Percentiles rank a stretch among this genome's conserved stretches.
Evolutionary conservation across 2,797 vertebrate species (phyloP).

Genomic region (Morelia viridis): DNA sequence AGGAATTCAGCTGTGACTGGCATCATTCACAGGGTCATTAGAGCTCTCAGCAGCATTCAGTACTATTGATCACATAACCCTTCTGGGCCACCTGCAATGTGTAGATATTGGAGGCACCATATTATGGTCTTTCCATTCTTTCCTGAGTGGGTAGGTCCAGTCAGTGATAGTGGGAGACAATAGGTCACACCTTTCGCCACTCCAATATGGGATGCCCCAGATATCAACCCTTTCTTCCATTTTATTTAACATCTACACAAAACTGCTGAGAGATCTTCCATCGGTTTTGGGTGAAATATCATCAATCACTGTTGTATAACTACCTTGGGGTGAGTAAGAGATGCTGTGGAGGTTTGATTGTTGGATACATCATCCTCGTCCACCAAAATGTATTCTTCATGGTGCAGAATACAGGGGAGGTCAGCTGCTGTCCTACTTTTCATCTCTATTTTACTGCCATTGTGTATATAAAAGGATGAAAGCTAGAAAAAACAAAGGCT

Average conservation of each 20-base stretch:
- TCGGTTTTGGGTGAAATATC: background rate
- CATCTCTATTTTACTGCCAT: too few species aligned
- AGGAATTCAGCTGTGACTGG: too few species aligned
- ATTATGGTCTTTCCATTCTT: background rate
- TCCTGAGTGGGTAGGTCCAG: background rate
- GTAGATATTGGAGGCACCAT: too few species aligned
- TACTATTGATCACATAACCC: too few species aligned
- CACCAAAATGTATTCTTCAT: background rate
- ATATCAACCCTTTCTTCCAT: background rate
- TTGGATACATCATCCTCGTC: background rate
- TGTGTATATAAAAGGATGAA: too few species aligned
- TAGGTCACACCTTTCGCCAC: background rate
- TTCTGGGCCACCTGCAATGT: too few species aligned
- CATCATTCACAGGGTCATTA: too few species aligned
- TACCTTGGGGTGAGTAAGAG: background rate
- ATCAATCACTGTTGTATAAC: background rate
- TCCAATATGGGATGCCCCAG: background rate
- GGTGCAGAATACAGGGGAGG: background rate
- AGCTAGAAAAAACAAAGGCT: too few species aligned
- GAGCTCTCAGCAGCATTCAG: too few species aligned
- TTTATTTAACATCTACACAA: background rate
- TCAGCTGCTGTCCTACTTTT: background rate
- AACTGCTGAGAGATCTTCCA: background rate
- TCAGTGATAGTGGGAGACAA: background rate
- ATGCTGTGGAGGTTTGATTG: too few species aligned